Evolutionary conservation across 2,797 vertebrate species (phyloP), one percentile per base, ranked within the genome.

Genomic region (Acestrorhynchus altus): DNA sequence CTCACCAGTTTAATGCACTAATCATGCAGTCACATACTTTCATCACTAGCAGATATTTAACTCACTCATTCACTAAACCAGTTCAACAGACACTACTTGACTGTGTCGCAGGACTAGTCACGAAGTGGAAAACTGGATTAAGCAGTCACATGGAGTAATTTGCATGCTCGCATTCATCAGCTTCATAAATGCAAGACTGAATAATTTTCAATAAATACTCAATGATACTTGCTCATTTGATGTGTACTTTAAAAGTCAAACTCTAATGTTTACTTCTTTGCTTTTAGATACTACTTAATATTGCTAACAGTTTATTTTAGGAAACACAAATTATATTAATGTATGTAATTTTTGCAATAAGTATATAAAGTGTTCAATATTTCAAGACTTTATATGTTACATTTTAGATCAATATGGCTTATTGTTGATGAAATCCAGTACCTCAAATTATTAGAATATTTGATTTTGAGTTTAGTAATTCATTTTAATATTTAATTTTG

Each of bases 31-130:
- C 39, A 39, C 26, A 61, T 54, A 44, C 61, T 59, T 69, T 46
- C 77, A 60, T 74, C 56, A 42, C 69, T 72, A 61, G 51, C 64
- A 61, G 51, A 63, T 77, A 68, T 28, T 61, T 39, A 72, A 73
- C 74, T 22, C 22, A n/a, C 52, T 49, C 59, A 56, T n/a, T 42
- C 63, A 35, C 61, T 18, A 2, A 22, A 26, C 12, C 18, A 56
- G 59, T 13, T 16, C 16, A 59, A 26, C 4, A 39, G 39, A 10
- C n/a, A 49, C 68, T 78, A 13, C 49, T 57, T 72, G 40, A 59
- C 49, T 15, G 22, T 11, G 18, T 16, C 16, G 46, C 24, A 28
- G 28, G 28, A 51, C n/a, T n/a, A 26, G 65, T 68, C 49, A 63
- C 63, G 57, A 75, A 46, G 39, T 63, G 47, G 12, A 65, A 24